Percentiles rank a stretch among this genome's conserved stretches.
These are phyloP conservation scores for Cylindroiulus punctatus DNA, from an alignment of 2,888 invertebrate species.

Conservation along the genomic window DNA sequence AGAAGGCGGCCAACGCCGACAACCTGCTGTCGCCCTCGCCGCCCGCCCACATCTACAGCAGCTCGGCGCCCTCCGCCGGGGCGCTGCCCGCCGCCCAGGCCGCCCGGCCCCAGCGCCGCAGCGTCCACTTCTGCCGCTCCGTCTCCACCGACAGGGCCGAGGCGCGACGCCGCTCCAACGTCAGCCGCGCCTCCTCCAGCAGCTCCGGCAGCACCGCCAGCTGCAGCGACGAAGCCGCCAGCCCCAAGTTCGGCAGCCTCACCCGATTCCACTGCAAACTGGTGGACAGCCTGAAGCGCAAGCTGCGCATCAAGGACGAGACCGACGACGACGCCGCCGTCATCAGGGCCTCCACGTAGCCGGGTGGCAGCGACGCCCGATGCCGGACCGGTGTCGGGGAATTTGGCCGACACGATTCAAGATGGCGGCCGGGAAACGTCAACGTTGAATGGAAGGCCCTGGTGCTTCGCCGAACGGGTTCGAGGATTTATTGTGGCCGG, in stretches of 20 bases:
- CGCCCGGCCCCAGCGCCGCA: constrained; percentile 60
- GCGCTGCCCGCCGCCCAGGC: constrained; percentile 68
- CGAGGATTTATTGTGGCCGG: too few species aligned
- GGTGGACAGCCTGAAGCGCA: constrained; percentile 80
- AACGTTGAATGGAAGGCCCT: too few species aligned
- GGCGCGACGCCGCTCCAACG: constrained; percentile 72
- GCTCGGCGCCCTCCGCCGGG: constrained; percentile 58
- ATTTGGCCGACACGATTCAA: too few species aligned
- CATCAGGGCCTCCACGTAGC: constrained; percentile 66
- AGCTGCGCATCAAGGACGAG: constrained; percentile 71
- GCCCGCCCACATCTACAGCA: constrained; percentile 65
- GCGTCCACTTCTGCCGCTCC: constrained; percentile 54
- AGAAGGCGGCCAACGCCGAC: constrained; percentile 78
- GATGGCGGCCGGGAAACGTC: too few species aligned
- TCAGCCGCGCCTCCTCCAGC: constrained; percentile 71
- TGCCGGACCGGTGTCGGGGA: too few species aligned
- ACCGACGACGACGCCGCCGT: constrained; percentile 65
- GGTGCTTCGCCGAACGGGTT: too few species aligned
- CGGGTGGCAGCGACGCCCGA: too few species aligned
- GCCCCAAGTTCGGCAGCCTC: constrained; percentile 67
- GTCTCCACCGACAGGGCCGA: constrained; percentile 74
- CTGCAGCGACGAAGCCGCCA: constrained; percentile 64
- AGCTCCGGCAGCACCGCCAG: constrained; percentile 49
- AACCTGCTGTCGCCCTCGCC: constrained; percentile 73
- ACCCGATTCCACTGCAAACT: constrained; percentile 84